Evolutionary conservation across 2,888 invertebrate genomes (phyloP), one percentile per base, ranked within the genome.

Genomic region (Drosophila ustulata): DNA sequence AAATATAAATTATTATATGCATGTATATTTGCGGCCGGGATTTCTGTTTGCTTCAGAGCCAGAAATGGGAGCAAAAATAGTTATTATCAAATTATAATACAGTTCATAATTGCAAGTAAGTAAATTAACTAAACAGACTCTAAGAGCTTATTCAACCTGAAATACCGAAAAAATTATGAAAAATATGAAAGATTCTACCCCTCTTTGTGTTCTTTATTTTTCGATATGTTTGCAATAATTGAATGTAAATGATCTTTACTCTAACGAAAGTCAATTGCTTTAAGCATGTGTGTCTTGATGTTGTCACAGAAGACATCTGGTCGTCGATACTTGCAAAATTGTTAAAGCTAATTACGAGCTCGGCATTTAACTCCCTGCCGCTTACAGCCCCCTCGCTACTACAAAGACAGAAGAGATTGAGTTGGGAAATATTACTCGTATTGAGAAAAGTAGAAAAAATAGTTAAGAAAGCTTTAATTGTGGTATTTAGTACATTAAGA

Each of bases 401-500:
- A 50, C 6, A 45, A 51, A 72, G 59, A 63, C 26, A 53, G 49
- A 82, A 53, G 71, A 49, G 68, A 88, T 77, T 71, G 78, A 82
- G 66, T 64, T 64, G 58, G 66, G 50, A 51, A 32, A 45, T 53
- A 61, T 46, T 9, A 28, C 32, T 56, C 30, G 67, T 13, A 75
- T 65, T 67, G 66, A 70, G 55, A 80, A 71, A 75, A 50, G 51
- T 52, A 55, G 47, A 69, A 64, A 62, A 67, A 71, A 71, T 75
- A 65, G 81, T 84, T 84, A 66, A 62, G 81, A 72, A 84, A 66
- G 68, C 69, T 80, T 80, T 82, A 88, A 88, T 88, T 83, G 88
- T 83, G 67, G 71, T 85, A 82, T 79, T 83, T 85, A 85, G 71
- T 41, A 39, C 11, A 52, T 43, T 18, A 18, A 32, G 18, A 65